A percentile compares a stretch with the other conserved stretches of the same genome.
Evolutionary conservation across 2,888 invertebrate species (phyloP).

Genomic region (Nycteola revayana): DNA sequence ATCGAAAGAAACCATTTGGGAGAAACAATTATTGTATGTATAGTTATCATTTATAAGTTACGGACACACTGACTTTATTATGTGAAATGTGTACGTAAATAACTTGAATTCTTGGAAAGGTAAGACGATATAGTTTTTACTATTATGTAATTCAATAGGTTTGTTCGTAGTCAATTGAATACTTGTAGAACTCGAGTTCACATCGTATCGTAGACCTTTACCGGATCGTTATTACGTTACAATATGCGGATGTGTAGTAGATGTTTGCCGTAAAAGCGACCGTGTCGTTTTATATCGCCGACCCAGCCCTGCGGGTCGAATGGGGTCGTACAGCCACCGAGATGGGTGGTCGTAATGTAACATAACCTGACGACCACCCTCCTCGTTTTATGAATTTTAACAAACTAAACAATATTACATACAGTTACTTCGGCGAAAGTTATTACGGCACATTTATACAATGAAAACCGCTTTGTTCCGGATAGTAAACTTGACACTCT

Average conservation of each 20-base stretch:
- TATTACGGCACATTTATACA: constrained; percentile 6
- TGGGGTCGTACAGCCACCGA: constrained; percentile 46
- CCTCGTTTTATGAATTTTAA: constrained; percentile 58
- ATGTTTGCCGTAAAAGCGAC: constrained; percentile 63
- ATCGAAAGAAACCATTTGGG: too few species aligned
- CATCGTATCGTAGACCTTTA: constrained; percentile 57
- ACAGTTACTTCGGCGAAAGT: constrained; percentile 29
- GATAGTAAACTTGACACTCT: background rate
- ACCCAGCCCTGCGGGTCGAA: constrained; percentile 39
- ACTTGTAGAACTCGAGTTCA: constrained; percentile 55
- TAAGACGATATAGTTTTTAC: constrained; percentile 30
- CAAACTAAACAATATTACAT: constrained; percentile 42
- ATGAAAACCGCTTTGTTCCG: background rate
- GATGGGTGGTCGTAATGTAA: constrained; percentile 57
- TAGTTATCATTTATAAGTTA: too few species aligned
- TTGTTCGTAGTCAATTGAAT: constrained; percentile 45
- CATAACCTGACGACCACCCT: constrained; percentile 56
- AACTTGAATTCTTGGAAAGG: constrained; percentile 26
- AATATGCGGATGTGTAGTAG: constrained; percentile 50
- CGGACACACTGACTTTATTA: too few species aligned
- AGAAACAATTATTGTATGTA: too few species aligned
- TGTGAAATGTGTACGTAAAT: constrained; percentile 18
- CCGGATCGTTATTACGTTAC: constrained; percentile 48
- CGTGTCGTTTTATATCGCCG: constrained; percentile 59
- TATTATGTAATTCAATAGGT: constrained; percentile 36